Base-by-base conservation (phyloP, 2,797 vertebrate genomes). In the Pseudochromis fuscus region DNA sequence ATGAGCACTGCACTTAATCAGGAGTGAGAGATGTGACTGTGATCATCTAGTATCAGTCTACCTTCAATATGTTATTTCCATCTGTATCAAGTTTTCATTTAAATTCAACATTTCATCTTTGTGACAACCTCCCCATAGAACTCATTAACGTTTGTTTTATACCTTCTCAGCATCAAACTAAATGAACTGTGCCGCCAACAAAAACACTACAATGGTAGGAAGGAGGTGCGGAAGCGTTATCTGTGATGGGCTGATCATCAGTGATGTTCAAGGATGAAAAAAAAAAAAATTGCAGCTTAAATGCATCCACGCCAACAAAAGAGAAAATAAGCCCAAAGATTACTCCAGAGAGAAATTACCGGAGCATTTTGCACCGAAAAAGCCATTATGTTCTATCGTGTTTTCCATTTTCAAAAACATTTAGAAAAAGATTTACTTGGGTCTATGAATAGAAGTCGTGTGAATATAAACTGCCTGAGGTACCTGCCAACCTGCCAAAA, bases 401-500 rank as follows among this genome's bases (percentile, higher is more conserved):
- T 74, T 84, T 59, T 66, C 53, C 12, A 8, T 83, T 72, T 82
- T 67, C 18, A 21, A 65, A 77, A 79, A 53, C 42, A 5, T 76
- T 72, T 50, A 63, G 45, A 76, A 64, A 38, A 65, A 40, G 61
- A 60, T 79, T 82, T 75, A 79, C 75, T 80, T 81, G 57, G 35
- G 58, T 60, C 67, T 67, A 44, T 78, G 83, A 75, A 53, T 57
- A 72, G 45, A 74, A 72, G 52, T 66, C 77, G 61, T 67, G 62
- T 63, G 77, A 82, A 79, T 79, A 72, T 62, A 68, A 86, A 85
- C 24, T 63, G 74, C 80, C 86, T 67, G 50, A 61, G 82, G 81
- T 77, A 44, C 19, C 67, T 77, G 69, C 60, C 71, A 78, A 63
- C 45, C 50, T 79, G 79, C 79, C 86, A 75, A 68, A 68, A 78